Percentiles rank a stretch among this genome's conserved stretches.
Conservation (phyloP, 1,140 invertebrate species). For the Zaprionus lachaisei region DNA sequence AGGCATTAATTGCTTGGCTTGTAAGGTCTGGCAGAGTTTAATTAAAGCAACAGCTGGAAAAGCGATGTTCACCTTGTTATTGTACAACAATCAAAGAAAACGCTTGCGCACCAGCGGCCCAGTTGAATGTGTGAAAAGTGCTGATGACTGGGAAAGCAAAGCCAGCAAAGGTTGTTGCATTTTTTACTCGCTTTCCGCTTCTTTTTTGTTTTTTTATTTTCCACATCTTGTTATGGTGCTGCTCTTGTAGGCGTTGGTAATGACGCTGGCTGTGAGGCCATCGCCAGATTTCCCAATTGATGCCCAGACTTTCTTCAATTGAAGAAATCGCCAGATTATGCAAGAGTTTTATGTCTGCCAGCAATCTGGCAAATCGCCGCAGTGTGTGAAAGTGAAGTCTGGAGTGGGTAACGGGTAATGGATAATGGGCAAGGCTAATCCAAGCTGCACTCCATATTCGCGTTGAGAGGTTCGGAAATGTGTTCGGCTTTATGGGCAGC, state of each 20-base stretch:
- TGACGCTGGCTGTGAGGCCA: not conserved
- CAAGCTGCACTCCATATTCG: not conserved
- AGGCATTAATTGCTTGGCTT: constrained; percentile 76
- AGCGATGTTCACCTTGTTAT: constrained; percentile 54
- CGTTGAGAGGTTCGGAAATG: constrained; percentile 12
- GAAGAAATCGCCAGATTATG: constrained; percentile 13
- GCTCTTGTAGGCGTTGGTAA: constrained; percentile 15
- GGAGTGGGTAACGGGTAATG: not conserved
- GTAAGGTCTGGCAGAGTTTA: constrained; percentile 75
- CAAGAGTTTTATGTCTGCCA: constrained; percentile 19
- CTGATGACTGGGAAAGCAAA: constrained; percentile 62
- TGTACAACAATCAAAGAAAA: constrained; percentile 69
- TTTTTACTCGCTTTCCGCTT: constrained; percentile 9
- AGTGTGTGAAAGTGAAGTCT: constrained; percentile 32
- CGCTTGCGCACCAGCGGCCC: constrained; percentile 40
- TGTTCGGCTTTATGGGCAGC: constrained; percentile 40
- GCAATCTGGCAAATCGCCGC: constrained; percentile 13
- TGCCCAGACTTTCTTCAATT: not conserved
- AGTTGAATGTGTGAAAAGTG: constrained; percentile 75
- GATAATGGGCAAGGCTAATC: not conserved
- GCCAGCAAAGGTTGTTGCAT: constrained; percentile 33
- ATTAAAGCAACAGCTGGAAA: constrained; percentile 73
- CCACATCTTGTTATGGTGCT: not conserved
- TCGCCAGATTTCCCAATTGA: not conserved
- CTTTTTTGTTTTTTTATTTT: not conserved